Conservation (phyloP, 2,888 invertebrate species). For the Pollenia amentaria region DNA sequence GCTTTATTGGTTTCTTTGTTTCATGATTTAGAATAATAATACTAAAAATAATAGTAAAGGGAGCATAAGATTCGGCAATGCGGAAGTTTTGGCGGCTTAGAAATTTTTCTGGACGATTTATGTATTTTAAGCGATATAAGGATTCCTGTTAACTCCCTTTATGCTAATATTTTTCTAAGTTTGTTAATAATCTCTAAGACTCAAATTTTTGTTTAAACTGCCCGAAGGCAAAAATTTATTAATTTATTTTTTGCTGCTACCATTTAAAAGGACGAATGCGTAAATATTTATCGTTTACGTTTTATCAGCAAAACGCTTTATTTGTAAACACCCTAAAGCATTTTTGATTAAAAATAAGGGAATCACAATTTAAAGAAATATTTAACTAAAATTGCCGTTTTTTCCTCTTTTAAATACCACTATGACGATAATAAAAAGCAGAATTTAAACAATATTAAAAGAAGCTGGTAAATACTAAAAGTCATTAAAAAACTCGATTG, state of each 20-base stretch:
- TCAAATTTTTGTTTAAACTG: constrained; percentile 7
- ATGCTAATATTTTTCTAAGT: neutral
- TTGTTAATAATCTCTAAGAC: neutral
- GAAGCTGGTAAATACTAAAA: constrained; percentile 55
- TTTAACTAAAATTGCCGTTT: constrained; percentile 7
- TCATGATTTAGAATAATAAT: too few species aligned
- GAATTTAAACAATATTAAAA: neutral
- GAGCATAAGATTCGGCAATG: too few species aligned
- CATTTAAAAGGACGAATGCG: neutral
- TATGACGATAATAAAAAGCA: neutral
- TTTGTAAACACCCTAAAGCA: constrained; percentile 16
- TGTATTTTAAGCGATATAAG: too few species aligned
- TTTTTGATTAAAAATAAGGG: constrained; percentile 48
- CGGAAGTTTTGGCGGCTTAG: too few species aligned
- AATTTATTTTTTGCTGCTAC: constrained; percentile 10
- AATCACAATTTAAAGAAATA: constrained; percentile 41
- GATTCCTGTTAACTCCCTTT: neutral
- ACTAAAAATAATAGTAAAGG: too few species aligned
- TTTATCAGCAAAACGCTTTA: constrained; percentile 8
- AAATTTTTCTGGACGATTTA: too few species aligned
- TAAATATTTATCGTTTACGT: constrained; percentile 33
- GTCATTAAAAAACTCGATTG: constrained; percentile 44
- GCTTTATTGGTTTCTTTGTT: too few species aligned
- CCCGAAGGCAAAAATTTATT: constrained; percentile 3
- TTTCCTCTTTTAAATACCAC: neutral